These are phyloP conservation scores for Lophius americanus DNA, from an alignment of 2,797 vertebrate species.

Conservation along the genomic window DNA sequence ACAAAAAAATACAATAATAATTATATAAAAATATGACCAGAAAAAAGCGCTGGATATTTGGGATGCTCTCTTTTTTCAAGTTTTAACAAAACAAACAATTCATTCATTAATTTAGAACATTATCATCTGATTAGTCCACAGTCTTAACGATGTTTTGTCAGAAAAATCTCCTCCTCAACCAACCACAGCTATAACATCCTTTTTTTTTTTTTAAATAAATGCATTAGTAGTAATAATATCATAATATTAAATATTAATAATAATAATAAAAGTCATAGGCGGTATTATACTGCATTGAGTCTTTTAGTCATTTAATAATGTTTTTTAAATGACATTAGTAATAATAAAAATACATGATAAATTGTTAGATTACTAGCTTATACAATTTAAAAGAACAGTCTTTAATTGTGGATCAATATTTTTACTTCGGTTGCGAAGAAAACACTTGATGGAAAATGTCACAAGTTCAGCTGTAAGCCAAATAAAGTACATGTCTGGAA, in stretches of 20 bases:
- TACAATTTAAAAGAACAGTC: too few relatives aligned
- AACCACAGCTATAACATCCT: background rate
- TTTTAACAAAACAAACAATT: too few relatives aligned
- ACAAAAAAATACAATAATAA: too few relatives aligned
- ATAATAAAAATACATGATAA: too few relatives aligned
- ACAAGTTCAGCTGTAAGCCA: background rate
- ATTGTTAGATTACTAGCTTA: too few relatives aligned
- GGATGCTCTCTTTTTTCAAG: background rate
- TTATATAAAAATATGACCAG: too few relatives aligned
- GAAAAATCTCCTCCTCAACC: background rate
- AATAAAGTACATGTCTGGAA: background rate
- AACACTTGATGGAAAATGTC: background rate
- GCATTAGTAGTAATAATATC: background rate
- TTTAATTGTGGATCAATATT: background rate
- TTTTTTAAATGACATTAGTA: background rate
- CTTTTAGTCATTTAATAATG: background rate
- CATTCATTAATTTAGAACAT: too few relatives aligned
- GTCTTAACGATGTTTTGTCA: too few relatives aligned
- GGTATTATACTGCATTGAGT: background rate
- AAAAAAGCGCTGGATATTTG: background rate
- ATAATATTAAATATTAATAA: background rate
- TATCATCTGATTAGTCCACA: too few relatives aligned
- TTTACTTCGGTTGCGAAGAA: background rate
- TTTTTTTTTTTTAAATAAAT: background rate
- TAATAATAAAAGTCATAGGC: background rate